A percentile compares a stretch with the other conserved stretches of the same genome.
phyloP scores from a whole-genome alignment of 2,888 invertebrate species.

The Lamellibrachia columna region DNA sequence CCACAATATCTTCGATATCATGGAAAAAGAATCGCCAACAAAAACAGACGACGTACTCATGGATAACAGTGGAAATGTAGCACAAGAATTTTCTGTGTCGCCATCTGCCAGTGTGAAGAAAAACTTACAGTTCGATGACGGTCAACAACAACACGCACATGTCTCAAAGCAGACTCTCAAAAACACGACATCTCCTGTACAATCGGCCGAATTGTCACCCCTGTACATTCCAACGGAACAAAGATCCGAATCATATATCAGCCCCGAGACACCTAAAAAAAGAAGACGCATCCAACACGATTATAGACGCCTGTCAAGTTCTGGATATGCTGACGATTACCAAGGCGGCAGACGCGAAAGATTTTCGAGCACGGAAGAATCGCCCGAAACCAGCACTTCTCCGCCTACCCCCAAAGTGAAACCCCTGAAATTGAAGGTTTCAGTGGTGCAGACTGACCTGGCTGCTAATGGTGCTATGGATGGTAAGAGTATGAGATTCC shows the following conservation, averaged over 20 bases:
- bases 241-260: conserved; percentile 32
- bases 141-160: conserved; percentile 27
- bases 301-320: conserved; percentile 61
- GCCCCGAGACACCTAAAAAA: conserved; percentile 56
- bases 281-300: conserved; percentile 61
- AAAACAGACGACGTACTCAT: neutral
- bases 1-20: conserved; percentile 7
- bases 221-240: neutral
- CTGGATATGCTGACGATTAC: conserved; percentile 64
- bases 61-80: conserved; percentile 9
- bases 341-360: conserved; percentile 50
- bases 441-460: neutral
- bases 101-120: neutral
- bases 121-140: neutral
- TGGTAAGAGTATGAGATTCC: neutral
- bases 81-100: neutral
- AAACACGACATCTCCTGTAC: conserved; percentile 21
- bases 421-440: conserved; percentile 26
- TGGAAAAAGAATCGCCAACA: conserved; percentile 16
- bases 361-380: conserved; percentile 51
- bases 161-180: conserved; percentile 27
- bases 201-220: conserved; percentile 18
- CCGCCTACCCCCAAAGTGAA: conserved; percentile 42
- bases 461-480: conserved; percentile 9
- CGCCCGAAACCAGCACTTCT: conserved; percentile 46